phyloP scores from a whole-genome alignment of 2,797 vertebrate genomes.

The Argyrosomus regius region DNA sequence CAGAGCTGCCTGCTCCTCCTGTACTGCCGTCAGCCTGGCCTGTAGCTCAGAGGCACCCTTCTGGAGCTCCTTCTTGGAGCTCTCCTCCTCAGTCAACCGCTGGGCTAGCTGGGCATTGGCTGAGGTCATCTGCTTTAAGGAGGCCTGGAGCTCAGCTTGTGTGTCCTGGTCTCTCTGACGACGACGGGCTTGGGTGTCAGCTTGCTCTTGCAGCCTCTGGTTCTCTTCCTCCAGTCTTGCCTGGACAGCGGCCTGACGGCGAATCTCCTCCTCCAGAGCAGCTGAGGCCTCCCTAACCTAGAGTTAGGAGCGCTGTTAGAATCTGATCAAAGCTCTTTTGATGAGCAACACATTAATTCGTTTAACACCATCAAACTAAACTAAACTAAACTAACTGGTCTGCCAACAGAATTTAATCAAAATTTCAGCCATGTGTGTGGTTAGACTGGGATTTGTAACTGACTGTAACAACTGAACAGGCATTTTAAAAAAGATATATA shows the following conservation, averaged over 20 bases:
- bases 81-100: constrained; percentile 88
- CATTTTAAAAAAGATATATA: neutral
- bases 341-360: neutral
- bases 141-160: constrained; percentile 87
- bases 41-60: constrained; percentile 77
- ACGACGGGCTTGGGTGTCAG: constrained; percentile 74
- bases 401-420: constrained; percentile 1
- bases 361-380: neutral
- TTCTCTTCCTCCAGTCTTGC: constrained; percentile 87
- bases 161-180: constrained; percentile 85
- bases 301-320: constrained; percentile 22
- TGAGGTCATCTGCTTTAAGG: constrained; percentile 86
- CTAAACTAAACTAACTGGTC: constrained; percentile 5
- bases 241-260: constrained; percentile 82
- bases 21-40: constrained; percentile 78
- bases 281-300: constrained; percentile 82
- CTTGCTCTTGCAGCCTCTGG: constrained; percentile 83
- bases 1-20: constrained; percentile 85
- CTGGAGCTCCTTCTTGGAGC: constrained; percentile 83
- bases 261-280: constrained; percentile 85
- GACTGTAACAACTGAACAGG: constrained; percentile 6
- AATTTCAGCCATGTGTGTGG: neutral
- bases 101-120: constrained; percentile 86
- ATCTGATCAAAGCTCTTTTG: constrained; percentile 23
- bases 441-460: neutral